Evolutionary conservation across 2,888 invertebrate species (phyloP), one percentile per base, ranked within the genome.

Genomic region (Epsilonema sp.): DNA sequence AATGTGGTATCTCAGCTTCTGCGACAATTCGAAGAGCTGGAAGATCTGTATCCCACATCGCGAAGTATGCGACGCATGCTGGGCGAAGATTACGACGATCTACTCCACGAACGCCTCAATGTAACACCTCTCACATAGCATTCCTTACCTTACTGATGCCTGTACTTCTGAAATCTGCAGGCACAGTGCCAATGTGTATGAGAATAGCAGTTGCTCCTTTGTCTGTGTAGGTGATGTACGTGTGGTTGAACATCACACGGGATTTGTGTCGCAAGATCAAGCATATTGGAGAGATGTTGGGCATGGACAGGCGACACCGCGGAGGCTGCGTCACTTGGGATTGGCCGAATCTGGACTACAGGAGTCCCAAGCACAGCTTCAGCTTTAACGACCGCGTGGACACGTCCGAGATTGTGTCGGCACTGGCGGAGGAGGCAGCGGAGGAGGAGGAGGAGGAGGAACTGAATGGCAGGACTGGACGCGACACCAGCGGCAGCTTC

Each of bases 201-300:
- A n/a, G n/a, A n/a, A n/a, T n/a, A n/a, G n/a, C n/a, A n/a, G n/a
- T n/a, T n/a, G n/a, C n/a, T n/a, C n/a, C n/a, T n/a, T n/a, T n/a
- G n/a, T n/a, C n/a, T n/a, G n/a, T n/a, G n/a, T n/a, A n/a, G n/a
- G n/a, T n/a, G 13, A 78, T 89, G 75, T 84, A 82, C 60, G 71
- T 86, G 2, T 90, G 89, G 87, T 81, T 80, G 66, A 90, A 89
- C 67, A 79, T 82, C 64, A 82, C 82, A 1, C 75, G 77, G 56
- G 82, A 84, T 65, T 78, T 86, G 65, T 76, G 81, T 44, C 72
- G 84, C 46, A 84, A 82, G 66, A 69, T 89, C 54, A 71, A 79
- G 51, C 77, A 82, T 51, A 56, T 72, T 47, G 66, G 67, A n/a
- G 59, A 62, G 46, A 54, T 66, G 25, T 51, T 65, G 19, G 58